A percentile compares a stretch with the other conserved stretches of the same genome.
These are phyloP conservation scores for Campopleginae sp. DNA, from an alignment of 2,888 invertebrate species.

Conservation along the genomic window DNA sequence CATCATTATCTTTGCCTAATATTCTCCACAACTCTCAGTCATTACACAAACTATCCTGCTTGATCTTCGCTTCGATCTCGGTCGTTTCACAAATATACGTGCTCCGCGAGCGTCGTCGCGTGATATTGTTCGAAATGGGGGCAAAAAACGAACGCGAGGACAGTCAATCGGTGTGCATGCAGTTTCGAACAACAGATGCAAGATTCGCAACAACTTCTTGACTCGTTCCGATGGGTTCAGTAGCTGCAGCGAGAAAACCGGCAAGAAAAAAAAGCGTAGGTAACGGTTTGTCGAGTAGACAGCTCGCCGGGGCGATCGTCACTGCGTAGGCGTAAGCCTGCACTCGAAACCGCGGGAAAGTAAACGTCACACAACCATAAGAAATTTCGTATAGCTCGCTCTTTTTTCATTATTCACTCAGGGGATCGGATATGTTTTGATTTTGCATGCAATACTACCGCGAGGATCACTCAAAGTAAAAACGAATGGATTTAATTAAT, in stretches of 20 bases:
- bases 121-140: conserved; percentile 44
- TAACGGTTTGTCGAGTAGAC: conserved; percentile 75
- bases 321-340: conserved; percentile 7
- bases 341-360: conserved; percentile 27
- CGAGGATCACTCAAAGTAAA: no score
- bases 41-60: conserved; percentile 42
- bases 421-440: no score
- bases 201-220: conserved; percentile 71
- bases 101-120: conserved; percentile 48
- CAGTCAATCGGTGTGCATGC: not conserved
- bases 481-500: not conserved
- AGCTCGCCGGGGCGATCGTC: conserved; percentile 60
- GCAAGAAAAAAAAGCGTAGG: conserved; percentile 52
- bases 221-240: conserved; percentile 66
- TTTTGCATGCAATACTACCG: no score
- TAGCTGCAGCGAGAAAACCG: conserved; percentile 45
- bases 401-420: not conserved
- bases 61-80: conserved; percentile 37
- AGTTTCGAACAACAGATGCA: conserved; percentile 75
- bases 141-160: conserved; percentile 20
- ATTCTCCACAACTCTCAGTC: conserved; percentile 62
- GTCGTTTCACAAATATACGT: conserved; percentile 32
- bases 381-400: not conserved
- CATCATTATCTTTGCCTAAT: conserved; percentile 58
- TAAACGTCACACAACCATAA: conserved; percentile 13